phyloP scores from a whole-genome alignment of 2,797 vertebrate genomes.

The Lithobates sylvaticus region DNA sequence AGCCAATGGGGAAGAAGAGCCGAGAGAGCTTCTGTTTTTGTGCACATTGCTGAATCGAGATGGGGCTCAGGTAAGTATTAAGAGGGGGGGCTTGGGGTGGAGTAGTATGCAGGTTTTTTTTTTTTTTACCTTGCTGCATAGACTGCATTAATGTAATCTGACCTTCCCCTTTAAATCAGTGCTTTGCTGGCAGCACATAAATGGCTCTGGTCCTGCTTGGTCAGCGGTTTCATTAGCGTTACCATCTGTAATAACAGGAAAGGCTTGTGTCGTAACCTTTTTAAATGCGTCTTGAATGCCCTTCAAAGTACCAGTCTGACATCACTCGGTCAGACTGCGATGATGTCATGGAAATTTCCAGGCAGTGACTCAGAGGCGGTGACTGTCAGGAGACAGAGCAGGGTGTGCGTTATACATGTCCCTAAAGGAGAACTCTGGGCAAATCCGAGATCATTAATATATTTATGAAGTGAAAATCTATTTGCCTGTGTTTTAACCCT shows the following conservation, averaged over 20 bases:
- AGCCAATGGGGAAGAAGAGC: too few species aligned
- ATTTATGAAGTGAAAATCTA: too few species aligned
- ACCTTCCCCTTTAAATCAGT: background rate
- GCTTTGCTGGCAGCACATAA: background rate
- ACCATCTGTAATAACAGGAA: background rate
- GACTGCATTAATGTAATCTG: background rate
- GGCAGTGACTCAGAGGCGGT: slow-evolving; percentile 36
- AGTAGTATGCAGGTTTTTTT: too few species aligned
- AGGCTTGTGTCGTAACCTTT: background rate
- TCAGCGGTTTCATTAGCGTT: background rate
- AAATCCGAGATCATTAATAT: too few species aligned
- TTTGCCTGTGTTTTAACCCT: too few species aligned
- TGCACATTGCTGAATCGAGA: too few species aligned
- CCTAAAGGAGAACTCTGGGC: background rate
- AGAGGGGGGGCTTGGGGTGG: too few species aligned
- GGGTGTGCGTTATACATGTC: background rate
- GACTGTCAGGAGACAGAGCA: background rate
- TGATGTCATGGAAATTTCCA: slow-evolving; percentile 49
- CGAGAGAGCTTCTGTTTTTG: too few species aligned
- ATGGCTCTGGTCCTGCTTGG: background rate
- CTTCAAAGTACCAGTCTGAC: background rate
- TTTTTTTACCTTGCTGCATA: too few species aligned
- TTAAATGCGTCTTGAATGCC: background rate
- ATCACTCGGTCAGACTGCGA: background rate
- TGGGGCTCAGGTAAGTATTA: too few species aligned